Conservation (phyloP, 2,888 invertebrate genomes). For the Cyclophora punctaria region DNA sequence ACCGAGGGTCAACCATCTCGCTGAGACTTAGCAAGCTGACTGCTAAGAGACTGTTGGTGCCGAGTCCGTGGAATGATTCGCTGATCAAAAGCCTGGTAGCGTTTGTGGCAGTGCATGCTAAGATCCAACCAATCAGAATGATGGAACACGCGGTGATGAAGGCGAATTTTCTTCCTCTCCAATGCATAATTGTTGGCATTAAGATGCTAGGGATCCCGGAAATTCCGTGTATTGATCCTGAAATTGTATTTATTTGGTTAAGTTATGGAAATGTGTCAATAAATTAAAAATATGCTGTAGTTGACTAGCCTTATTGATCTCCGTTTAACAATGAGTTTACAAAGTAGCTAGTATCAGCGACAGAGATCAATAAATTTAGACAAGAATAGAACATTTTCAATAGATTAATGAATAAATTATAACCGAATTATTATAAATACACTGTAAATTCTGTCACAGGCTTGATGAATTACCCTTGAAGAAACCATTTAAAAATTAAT, state of each 20-base stretch:
- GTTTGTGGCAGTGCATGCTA: constrained; percentile 8
- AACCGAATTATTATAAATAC: too few species aligned
- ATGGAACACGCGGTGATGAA: constrained; percentile 18
- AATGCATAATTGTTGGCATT: constrained; percentile 23
- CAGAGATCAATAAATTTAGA: too few species aligned
- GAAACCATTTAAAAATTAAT: too few species aligned
- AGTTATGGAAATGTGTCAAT: too few species aligned
- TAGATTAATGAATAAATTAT: too few species aligned
- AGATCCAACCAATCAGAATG: constrained; percentile 16
- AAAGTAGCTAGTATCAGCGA: too few species aligned
- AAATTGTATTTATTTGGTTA: background rate
- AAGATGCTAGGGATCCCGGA: constrained; percentile 20
- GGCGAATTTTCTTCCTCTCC: constrained; percentile 19
- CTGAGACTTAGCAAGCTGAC: constrained; percentile 10
- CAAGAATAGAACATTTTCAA: too few species aligned
- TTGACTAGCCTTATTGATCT: too few species aligned
- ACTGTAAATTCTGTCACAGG: too few species aligned
- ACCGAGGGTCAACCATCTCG: constrained; percentile 15
- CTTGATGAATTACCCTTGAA: too few species aligned
- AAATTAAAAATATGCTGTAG: too few species aligned
- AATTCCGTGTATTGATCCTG: constrained; percentile 22
- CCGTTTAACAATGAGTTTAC: too few species aligned
- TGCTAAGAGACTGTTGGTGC: constrained; percentile 10
- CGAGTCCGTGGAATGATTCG: constrained; percentile 18
- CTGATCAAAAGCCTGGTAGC: constrained; percentile 9